Conservation (phyloP, 2,797 vertebrate species). For the Ptychobarbus kaznakovi region DNA sequence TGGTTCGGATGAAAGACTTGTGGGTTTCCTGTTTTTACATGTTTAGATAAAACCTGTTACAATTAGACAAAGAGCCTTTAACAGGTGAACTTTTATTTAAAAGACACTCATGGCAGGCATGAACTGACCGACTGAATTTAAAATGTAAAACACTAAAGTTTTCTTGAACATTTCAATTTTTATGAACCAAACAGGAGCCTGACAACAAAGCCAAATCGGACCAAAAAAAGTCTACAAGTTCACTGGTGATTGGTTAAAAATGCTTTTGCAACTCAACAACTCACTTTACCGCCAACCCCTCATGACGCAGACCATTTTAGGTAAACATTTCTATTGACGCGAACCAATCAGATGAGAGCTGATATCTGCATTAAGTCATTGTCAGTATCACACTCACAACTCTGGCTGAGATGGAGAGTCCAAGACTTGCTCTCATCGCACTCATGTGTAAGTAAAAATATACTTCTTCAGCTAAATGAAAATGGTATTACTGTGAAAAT, state of each 20-base stretch:
- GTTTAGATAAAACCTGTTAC: neutral
- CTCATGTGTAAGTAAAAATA: conserved; percentile 23
- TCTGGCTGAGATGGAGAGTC: conserved; percentile 34
- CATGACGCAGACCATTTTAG: neutral
- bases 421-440: neutral
- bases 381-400: neutral
- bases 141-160: neutral
- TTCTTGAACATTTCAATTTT: neutral
- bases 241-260: neutral
- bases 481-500: neutral
- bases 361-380: neutral
- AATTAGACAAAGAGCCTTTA: neutral
- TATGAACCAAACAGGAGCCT: neutral
- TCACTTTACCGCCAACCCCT: neutral
- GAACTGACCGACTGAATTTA: neutral
- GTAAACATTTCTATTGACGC: conserved; percentile 7
- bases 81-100: neutral
- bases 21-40: conserved; percentile 12
- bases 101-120: neutral
- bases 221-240: neutral
- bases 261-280: neutral
- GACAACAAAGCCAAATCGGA: neutral
- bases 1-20: neutral
- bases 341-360: conserved; percentile 31
- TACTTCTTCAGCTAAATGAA: neutral